Evolutionary conservation across 2,113 vertebrate genomes (phyloP), one percentile per base, ranked within the genome.

Genomic region (Melanerpes formicivorus): DNA sequence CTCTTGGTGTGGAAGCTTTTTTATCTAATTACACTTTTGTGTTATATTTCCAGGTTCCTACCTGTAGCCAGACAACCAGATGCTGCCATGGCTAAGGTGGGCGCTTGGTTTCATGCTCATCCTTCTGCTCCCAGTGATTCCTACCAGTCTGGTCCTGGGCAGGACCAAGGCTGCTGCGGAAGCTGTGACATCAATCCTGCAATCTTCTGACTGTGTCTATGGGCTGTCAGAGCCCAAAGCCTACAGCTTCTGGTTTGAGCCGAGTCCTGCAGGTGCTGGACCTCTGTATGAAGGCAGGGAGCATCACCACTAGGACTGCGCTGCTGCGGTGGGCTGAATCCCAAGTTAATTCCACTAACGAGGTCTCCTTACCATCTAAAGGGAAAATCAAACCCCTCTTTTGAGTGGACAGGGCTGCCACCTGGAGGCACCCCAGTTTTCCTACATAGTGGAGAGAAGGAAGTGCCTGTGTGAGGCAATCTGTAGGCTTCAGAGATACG

Each of bases 361-460:
- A 14, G 4, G 37, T 11, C 64, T 71, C 63, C 27, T 63, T 21
- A 12, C 1, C 40, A 74, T 59, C 56, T 48, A 76, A 60, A 90
- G 48, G 65, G 76, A 60, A 82, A 80, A 86, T 1, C 80, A 71
- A 91, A 23, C 14, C 58, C 58, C 29, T 74, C 16, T 32, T 88
- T 95, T 44, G 83, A 94, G 82, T 84, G 92, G 95, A 72, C 92
- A 90, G 92, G 92, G 66, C 95, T 95, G 95, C 95, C 95, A 95
- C 90, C 95, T 95, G 95, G 90, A 96, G 95, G 95, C 92, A 94
- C 92, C 93, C 93, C 93, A 65, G 80, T 86, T 95, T 93, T 88
- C 83, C 88, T 90, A 23, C 92, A 82, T 1, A 29, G 12, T 30
- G 37, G 18, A 74, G 66, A 56, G 30, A 63, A 30, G 16, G 16